phyloP scores from a whole-genome alignment of 2,797 vertebrate species.

The Megalops cyprinoides region DNA sequence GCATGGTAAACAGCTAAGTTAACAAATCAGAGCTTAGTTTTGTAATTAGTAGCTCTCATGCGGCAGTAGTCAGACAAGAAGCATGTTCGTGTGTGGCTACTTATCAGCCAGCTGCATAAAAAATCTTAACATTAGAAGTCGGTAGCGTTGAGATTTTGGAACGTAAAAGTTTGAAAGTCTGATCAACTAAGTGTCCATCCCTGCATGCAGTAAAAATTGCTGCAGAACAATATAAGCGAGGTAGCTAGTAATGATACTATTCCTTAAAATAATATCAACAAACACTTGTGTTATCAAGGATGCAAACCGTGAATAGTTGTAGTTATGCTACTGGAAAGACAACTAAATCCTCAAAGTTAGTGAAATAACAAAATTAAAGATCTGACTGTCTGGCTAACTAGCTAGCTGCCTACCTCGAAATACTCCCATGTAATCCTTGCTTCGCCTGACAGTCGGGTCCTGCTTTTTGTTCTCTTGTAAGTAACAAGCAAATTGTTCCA shows the following conservation, averaged over 20 bases:
- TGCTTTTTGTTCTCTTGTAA: conserved; percentile 25
- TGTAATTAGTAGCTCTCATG: not conserved
- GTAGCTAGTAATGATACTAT: not conserved
- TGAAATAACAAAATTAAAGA: no score
- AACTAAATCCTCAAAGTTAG: no score
- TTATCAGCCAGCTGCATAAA: not conserved
- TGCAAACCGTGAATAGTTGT: not conserved
- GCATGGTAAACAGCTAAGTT: not conserved
- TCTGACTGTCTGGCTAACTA: not conserved
- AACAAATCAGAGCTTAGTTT: not conserved
- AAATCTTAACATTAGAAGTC: not conserved
- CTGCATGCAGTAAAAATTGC: not conserved
- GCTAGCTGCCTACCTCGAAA: not conserved
- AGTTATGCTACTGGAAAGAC: not conserved
- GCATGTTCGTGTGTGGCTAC: not conserved
- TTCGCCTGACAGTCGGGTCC: not conserved
- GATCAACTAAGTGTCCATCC: not conserved
- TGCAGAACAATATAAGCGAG: not conserved
- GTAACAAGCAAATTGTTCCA: conserved; percentile 19
- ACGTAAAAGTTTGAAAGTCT: not conserved
- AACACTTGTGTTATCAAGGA: not conserved
- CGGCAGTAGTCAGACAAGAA: not conserved
- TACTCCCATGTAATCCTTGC: conserved; percentile 20
- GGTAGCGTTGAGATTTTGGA: not conserved
- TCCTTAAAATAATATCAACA: not conserved